Evolutionary conservation across 2,113 vertebrate species (phyloP), one percentile per base, ranked within the genome.

Genomic region (Nettapus auritus): DNA sequence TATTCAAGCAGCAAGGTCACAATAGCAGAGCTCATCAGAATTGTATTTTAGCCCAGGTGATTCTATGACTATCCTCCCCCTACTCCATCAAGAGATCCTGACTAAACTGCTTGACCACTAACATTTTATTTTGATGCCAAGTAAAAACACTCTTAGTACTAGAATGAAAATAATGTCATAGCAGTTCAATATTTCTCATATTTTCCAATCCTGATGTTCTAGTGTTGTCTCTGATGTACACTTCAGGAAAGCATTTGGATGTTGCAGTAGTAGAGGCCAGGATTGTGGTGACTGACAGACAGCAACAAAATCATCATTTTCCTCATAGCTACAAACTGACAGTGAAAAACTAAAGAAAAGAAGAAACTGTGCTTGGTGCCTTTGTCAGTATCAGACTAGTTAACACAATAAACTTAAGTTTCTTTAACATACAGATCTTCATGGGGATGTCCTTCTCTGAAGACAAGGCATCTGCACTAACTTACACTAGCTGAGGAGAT

Each of bases 91-190:
- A 59, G 34, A 86, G 67, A 78, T 89, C 64, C 68, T 93, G 64
- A 67, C 57, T 91, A 74, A 95, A 94, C 75, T 76, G 36, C 56
- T 56, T 88, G 73, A 48, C 53, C 23, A 69, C 38, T 85, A 94
- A 82, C 67, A 66, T 94, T 97, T 97, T 95, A 60, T 95, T 94
- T 74, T 64, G 29, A 82, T 83, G 83, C 64, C 82, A 95, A 88
- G 96, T 46, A 97, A 95, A 94, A 90, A 19, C 67, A 88, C 60
- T 93, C 96, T 87, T 82, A 97, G 94, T 91, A 93, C 29, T 38
- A 91, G 90, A 97, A 94, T 62, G 86, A 91, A 67, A 88, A 90
- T 28, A 64, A 94, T 85, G 83, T 64, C 42, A 82, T 6, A 80
- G 22, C 23, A 57, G 19, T 75, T 29, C 68, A 63, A 0, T 40